Evolutionary conservation across 2,888 invertebrate genomes (phyloP).

Genomic region (Sarcophaga carnaria): DNA sequence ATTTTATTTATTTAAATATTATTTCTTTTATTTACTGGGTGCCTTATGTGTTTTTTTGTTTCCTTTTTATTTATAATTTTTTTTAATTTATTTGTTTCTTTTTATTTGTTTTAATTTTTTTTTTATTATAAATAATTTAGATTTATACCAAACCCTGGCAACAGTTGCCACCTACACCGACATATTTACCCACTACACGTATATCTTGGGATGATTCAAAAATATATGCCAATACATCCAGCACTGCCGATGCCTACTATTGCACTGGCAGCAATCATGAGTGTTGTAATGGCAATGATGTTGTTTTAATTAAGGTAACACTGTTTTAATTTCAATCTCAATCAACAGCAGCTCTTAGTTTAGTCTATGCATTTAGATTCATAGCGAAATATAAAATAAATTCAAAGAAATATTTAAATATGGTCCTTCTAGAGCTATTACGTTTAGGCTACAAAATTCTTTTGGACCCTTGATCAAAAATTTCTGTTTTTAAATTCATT

Average conservation of each 20-base stretch:
- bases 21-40: slow-evolving; percentile 13
- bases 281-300: slow-evolving; percentile 81
- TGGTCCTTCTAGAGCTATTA: no score
- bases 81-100: slow-evolving; percentile 37
- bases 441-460: neutral
- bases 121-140: slow-evolving; percentile 55
- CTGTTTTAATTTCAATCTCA: neutral
- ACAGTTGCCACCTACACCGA: slow-evolving; percentile 79
- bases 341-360: neutral
- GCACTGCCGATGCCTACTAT: slow-evolving; percentile 76
- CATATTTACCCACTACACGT: slow-evolving; percentile 79
- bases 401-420: neutral
- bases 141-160: slow-evolving; percentile 75
- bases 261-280: slow-evolving; percentile 81
- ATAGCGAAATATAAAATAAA: no score
- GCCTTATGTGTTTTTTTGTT: slow-evolving; percentile 14
- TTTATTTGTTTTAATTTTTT: slow-evolving; percentile 52
- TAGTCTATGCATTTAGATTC: slow-evolving; percentile 24
- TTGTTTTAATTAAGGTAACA: slow-evolving; percentile 81
- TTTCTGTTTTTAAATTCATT: no score
- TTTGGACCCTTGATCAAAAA: no score
- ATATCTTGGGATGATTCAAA: slow-evolving; percentile 82
- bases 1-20: slow-evolving; percentile 9
- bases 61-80: slow-evolving; percentile 37
- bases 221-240: slow-evolving; percentile 76